These are phyloP conservation scores for Phenganax marumi DNA, from an alignment of 92 coral and sea anemone genomes.

Conservation along the genomic window DNA sequence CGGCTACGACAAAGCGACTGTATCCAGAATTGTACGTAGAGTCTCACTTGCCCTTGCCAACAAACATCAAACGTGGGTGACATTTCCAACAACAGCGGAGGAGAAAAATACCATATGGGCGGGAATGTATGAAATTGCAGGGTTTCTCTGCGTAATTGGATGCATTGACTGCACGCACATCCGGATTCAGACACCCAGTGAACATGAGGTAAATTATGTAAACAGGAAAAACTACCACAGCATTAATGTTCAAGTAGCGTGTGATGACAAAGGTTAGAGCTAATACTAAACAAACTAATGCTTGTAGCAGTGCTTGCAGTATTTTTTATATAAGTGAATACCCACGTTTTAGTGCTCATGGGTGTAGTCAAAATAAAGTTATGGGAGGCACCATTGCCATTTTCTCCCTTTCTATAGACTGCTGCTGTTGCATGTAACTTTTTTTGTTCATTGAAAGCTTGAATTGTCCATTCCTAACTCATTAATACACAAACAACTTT, in stretches of 20 bases:
- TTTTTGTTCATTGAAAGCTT: too few species aligned
- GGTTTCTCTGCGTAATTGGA: neutral
- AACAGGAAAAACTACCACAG: neutral
- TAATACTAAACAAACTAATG: neutral
- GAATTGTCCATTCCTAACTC: too few species aligned
- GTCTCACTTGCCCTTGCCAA: conserved; percentile 2
- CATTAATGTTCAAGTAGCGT: neutral
- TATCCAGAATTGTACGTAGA: neutral
- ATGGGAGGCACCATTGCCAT: too few species aligned
- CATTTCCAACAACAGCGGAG: neutral
- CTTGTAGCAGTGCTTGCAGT: too few species aligned
- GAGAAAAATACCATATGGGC: neutral
- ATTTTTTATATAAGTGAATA: too few species aligned
- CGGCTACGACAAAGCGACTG: neutral
- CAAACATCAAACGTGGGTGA: neutral
- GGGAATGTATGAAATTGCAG: neutral
- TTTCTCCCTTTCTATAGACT: too few species aligned
- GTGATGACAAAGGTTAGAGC: conserved; percentile 6
- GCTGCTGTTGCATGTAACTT: too few species aligned
- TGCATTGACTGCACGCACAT: neutral
- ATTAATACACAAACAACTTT: too few species aligned
- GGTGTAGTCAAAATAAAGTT: too few species aligned
- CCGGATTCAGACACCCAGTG: too few species aligned
- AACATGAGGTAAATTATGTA: neutral
- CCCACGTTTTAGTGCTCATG: too few species aligned